phyloP scores from a whole-genome alignment of 2,113 vertebrate genomes.

The Genyomyrus donnyi region DNA sequence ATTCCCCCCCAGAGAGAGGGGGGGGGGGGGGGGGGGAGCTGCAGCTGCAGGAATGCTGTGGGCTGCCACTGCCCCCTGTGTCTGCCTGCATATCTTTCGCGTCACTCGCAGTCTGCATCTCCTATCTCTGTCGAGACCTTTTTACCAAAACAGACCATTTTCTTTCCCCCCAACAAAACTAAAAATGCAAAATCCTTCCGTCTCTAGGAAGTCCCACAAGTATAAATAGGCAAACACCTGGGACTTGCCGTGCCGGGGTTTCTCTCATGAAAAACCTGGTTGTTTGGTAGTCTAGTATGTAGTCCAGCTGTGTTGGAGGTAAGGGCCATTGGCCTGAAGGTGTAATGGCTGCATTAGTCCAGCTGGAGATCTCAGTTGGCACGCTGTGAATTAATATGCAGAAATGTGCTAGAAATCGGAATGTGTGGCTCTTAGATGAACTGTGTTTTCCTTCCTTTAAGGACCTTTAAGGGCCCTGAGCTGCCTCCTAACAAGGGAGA shows the following conservation, averaged over 20 bases:
- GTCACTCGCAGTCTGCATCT: background rate
- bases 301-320: background rate
- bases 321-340: background rate
- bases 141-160: background rate
- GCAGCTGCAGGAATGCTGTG: conserved; percentile 72
- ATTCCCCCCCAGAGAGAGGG: conserved; percentile 57
- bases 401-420: background rate
- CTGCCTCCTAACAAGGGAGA: background rate
- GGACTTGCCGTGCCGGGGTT: background rate
- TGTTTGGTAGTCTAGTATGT: background rate
- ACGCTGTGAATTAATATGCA: background rate
- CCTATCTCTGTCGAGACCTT: background rate
- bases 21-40: conserved; percentile 43
- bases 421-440: background rate
- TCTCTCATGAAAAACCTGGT: background rate
- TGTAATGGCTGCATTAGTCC: background rate
- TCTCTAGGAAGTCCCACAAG: background rate
- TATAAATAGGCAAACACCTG: background rate
- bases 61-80: conserved; percentile 53
- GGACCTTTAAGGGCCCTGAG: background rate
- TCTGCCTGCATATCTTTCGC: conserved; percentile 33
- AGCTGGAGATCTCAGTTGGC: background rate
- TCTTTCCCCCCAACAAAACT: background rate
- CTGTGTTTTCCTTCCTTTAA: background rate
- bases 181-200: background rate